Evolutionary conservation across 2,797 vertebrate species (phyloP), one percentile per base, ranked within the genome.

Genomic region (Sebastes kiyomatsui): DNA sequence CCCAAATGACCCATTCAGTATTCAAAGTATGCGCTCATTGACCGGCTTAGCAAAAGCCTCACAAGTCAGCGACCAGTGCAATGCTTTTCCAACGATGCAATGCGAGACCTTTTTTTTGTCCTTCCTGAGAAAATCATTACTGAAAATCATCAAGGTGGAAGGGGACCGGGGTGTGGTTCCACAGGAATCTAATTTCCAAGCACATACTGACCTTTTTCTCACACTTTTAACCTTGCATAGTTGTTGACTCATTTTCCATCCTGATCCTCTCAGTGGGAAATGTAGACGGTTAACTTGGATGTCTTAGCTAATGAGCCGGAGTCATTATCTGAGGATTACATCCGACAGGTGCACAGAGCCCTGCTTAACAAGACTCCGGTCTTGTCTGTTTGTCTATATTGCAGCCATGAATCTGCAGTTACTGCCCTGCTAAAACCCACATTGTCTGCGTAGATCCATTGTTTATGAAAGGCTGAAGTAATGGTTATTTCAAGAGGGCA

Each of bases 271-370:
- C 89, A 86, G 84, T 52, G 46, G 86, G 88, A 87, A 84, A 83
- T 72, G 70, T 55, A 69, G 77, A 88, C 67, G 35, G 79, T 91
- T 75, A 87, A 8, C 13, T 79, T 54, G 75, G 75, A 87, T 79
- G 90, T 80, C 78, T 82, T 83, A 20, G 79, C 67, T 89, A 88
- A 93, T 88, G 87, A 91, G 69, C 79, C 67, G 3, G 52, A 87
- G 82, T 92, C 90, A 91, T 93, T 92, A 93, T 90, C 86, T 82
- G 67, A 85, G 92, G 92, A 94, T 93, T 93, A 94, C 77, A 82
- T 76, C 65, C 9, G 86, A 93, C 94, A 94, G 93, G 91, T 95
- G 93, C 85, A 70, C 70, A 78, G 71, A 88, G 75, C 79, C 74
- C 61, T 10, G 66, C 83, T 90, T 85, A 86, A 86, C 70, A 83